A percentile compares a stretch with the other conserved stretches of the same genome.
Evolutionary conservation across 2,113 vertebrate genomes (phyloP).

Genomic region (Austrofundulus limnaeus): DNA sequence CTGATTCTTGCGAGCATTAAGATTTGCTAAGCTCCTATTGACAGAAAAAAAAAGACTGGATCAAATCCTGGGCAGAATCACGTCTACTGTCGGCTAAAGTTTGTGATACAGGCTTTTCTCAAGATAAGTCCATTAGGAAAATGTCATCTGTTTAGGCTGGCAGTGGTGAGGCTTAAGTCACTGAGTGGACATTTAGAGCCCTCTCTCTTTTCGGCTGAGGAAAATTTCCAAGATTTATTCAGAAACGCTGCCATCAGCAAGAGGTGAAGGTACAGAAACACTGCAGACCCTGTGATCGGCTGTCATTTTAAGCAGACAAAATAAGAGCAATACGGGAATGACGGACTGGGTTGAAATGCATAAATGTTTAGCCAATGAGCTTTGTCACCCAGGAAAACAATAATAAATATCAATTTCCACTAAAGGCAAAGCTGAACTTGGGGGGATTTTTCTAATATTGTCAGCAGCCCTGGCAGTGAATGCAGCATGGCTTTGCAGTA

Average conservation of each 20-base stretch:
- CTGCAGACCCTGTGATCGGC: not conserved
- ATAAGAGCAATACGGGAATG: slow-evolving; percentile 14
- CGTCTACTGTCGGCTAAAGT: slow-evolving; percentile 17
- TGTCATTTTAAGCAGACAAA: slow-evolving; percentile 3
- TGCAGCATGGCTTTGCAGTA: not conserved
- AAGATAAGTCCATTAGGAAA: slow-evolving; percentile 45
- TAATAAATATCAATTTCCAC: not conserved
- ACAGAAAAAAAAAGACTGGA: slow-evolving; percentile 21
- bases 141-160: slow-evolving; percentile 39
- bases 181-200: slow-evolving; percentile 16
- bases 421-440: not conserved
- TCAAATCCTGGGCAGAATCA: slow-evolving; percentile 22
- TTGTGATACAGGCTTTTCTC: slow-evolving; percentile 30
- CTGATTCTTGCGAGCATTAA: slow-evolving; percentile 39
- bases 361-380: not conserved
- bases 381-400: not conserved
- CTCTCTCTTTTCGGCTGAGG: slow-evolving; percentile 7
- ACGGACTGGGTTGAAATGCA: not conserved
- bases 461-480: slow-evolving; percentile 1
- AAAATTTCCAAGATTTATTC: slow-evolving; percentile 24
- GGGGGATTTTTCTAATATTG: slow-evolving; percentile 2
- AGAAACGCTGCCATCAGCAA: slow-evolving; percentile 19
- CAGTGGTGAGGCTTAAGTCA: slow-evolving; percentile 32
- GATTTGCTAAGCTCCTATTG: slow-evolving; percentile 19
- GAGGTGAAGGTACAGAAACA: slow-evolving; percentile 10